Conservation (phyloP, 2,113 vertebrate species). For the Cheirogaleus medius region DNA sequence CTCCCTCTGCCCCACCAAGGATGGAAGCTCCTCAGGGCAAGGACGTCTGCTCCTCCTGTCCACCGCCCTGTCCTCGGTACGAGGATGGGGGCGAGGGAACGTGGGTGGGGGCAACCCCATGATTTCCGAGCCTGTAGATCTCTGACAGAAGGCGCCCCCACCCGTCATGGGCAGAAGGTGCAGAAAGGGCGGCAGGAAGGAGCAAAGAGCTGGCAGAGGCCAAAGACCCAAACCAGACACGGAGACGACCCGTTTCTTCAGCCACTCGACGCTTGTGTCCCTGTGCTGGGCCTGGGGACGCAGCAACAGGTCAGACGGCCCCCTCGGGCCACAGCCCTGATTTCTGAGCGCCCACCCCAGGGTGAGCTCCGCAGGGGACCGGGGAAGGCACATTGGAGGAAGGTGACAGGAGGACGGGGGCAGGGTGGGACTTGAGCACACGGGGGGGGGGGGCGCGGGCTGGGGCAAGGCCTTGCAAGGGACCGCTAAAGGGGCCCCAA, state of each 20-base stretch:
- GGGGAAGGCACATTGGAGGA: not conserved
- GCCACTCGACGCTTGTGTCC: not conserved
- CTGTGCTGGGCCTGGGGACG: not conserved
- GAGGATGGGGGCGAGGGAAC: not conserved
- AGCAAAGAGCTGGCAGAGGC: not conserved
- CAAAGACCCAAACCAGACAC: not conserved
- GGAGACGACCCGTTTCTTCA: no score
- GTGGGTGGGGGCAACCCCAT: rapidly evolving
- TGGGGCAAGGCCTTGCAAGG: not conserved
- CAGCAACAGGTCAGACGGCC: not conserved
- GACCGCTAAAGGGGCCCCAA: not conserved
- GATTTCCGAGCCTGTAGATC: not conserved
- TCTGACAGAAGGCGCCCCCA: not conserved
- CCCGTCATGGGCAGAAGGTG: not conserved
- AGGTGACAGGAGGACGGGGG: no score
- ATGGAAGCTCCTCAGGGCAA: not conserved
- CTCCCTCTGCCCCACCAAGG: not conserved
- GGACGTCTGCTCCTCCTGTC: not conserved
- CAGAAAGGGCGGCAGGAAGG: not conserved
- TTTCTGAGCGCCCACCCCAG: not conserved
- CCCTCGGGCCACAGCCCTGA: not conserved
- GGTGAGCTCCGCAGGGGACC: not conserved
- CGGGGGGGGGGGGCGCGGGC: not conserved
- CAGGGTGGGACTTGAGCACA: not conserved
- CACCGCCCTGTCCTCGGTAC: not conserved